Evolutionary conservation across 2,888 invertebrate species (phyloP).

Genomic region (Caenorhabditis auriculariae): DNA sequence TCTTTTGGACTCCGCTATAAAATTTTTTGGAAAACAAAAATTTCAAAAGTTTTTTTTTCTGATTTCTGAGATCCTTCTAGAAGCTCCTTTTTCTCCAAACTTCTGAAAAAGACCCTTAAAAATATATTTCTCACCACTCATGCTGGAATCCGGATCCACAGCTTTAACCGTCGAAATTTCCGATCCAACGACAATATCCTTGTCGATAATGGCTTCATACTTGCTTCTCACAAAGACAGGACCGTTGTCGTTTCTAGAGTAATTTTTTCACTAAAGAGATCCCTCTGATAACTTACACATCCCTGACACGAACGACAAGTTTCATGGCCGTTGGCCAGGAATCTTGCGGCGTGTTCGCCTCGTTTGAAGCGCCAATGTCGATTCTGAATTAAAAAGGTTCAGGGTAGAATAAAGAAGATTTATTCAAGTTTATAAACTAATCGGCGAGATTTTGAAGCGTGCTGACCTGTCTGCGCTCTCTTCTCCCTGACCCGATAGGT

Average conservation of each 20-base stretch:
- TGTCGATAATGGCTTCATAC: slow-evolving; percentile 12
- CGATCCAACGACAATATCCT: slow-evolving; percentile 21
- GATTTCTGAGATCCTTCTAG: no score
- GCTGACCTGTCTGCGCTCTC: no score
- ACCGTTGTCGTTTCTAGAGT: slow-evolving; percentile 17
- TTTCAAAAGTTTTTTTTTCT: no score
- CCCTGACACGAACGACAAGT: slow-evolving; percentile 6
- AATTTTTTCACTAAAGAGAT: not conserved
- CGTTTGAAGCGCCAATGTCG: slow-evolving; percentile 19
- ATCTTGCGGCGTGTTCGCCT: not conserved
- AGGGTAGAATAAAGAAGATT: no score
- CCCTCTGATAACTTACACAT: slow-evolving; percentile 7
- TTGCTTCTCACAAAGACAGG: slow-evolving; percentile 9
- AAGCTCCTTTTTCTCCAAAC: no score
- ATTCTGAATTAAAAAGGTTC: slow-evolving; percentile 1
- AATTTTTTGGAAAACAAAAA: no score
- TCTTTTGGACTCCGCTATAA: no score
- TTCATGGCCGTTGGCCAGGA: slow-evolving; percentile 3
- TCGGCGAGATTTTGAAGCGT: no score
- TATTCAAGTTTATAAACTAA: no score
- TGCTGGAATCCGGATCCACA: slow-evolving; percentile 13
- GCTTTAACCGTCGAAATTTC: slow-evolving; percentile 10
- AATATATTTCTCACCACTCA: slow-evolving; percentile 6
- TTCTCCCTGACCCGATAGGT: no score
- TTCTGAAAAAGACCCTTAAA: no score